Percentiles rank a stretch among this genome's conserved stretches.
Evolutionary conservation across 2,113 vertebrate species (phyloP).

Genomic region (Globicephala melas): DNA sequence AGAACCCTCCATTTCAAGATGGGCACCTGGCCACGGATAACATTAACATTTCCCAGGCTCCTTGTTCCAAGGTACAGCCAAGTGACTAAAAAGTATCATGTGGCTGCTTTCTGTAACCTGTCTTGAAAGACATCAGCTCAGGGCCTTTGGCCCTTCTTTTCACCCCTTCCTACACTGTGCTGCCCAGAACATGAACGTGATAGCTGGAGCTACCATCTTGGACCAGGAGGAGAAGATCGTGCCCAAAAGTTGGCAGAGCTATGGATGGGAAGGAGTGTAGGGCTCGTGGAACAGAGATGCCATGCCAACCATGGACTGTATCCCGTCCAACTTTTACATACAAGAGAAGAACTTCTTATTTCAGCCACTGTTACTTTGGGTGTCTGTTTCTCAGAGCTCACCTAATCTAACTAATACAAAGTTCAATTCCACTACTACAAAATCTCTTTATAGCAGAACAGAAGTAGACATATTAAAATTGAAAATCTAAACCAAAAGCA

Average conservation of each 20-base stretch:
- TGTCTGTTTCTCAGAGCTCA: not conserved
- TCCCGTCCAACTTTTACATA: not conserved
- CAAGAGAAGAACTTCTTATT: not conserved
- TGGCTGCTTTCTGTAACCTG: not conserved
- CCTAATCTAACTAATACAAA: not conserved
- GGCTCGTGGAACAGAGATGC: not conserved
- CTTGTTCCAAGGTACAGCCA: not conserved
- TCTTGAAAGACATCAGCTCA: not conserved
- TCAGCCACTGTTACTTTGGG: not conserved
- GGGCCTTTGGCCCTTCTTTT: not conserved
- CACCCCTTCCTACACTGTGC: not conserved
- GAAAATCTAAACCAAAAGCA: slow-evolving; percentile 6
- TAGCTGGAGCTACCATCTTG: not conserved
- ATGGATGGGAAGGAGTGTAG: not conserved
- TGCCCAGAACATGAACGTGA: not conserved
- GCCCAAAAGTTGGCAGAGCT: not conserved
- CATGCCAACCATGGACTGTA: not conserved
- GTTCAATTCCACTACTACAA: not conserved
- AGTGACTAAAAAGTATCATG: not conserved
- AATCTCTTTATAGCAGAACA: slow-evolving; percentile 8
- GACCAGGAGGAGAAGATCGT: not conserved
- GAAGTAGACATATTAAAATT: not conserved
- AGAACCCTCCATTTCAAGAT: not conserved
- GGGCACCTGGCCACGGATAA: not conserved
- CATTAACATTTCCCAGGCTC: not conserved